Base-by-base conservation (phyloP, 2,113 vertebrate genomes). In the Nansenia antarctica region DNA sequence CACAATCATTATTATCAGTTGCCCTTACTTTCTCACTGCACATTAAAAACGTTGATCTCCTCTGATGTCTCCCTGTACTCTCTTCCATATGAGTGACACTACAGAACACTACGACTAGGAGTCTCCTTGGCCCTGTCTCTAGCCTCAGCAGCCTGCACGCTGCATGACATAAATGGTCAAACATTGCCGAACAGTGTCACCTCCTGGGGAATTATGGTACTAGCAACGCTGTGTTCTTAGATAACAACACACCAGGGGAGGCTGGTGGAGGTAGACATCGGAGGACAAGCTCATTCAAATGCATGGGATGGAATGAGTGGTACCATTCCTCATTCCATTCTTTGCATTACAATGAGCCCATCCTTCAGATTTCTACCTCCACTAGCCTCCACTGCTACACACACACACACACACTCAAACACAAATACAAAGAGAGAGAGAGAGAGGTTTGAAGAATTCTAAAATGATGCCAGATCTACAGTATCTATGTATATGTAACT, bases 1-100 rank as follows among this genome's bases (percentile, higher is more conserved):
- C 90, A 92, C 91, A 86, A 84, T 91, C 90, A 91, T 92, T 76
- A 88, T 92, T 76, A 89, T 92, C 85, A 85, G 88, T 92, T 91
- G 83, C 86, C 85, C 89, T 85, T 91, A 91, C 87, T 91, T 91
- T 92, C 89, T 90, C 91, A 93, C 89, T 91, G 87, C 88, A 91
- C 87, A 91, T 90, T 89, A 90, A 90, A 90, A 87, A 82, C 84
- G 81, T 83, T 84, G 86, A 90, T 87, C 89, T 91, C 82, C 81
- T 85, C 80, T 86, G 75, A 80, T 69, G 82, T 71, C 72, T 85
- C 77, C 24, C 18, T 60, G 15, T 26, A n/a, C n/a, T 60, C 1
- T 60, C 6, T 60, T 34, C n/a, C 54, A 30, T 58, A 15, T 58
- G 42, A 18, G 3, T 15, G 29, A 58, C 2, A 54, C 9, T 26